Base-by-base conservation (phyloP, 2,797 vertebrate genomes). In the Tangara arthus region DNA sequence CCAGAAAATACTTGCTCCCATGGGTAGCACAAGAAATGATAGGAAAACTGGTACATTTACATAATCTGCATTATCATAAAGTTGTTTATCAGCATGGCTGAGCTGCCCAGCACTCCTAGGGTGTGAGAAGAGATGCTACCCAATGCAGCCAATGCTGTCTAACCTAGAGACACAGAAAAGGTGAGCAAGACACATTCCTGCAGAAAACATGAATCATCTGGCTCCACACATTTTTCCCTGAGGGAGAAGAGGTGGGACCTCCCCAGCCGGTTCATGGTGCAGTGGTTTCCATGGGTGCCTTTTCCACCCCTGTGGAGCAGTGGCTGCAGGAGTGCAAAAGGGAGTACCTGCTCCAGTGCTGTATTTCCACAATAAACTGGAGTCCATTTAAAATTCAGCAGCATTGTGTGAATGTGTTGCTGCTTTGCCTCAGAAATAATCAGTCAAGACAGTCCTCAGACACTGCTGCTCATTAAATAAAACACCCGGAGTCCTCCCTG, bases 221-320 rank as follows among this genome's bases (percentile, higher is more conserved):
- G 15, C 24, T 71, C 27, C 2, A 0, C 18, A 6, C 3, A 1
- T 28, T 59, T 73, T 68, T 35, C 17, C 53, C 73, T 26, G n/a
- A 53, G 34, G 57, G 5, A 35, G 15, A 37, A 61, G 28, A 34
- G 34, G 39, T 6, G 23, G 28, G 28, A 59, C 2, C 23, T 46
- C 63, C 23, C 13, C 53, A 47, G 1, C 7, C 2, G 15, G n/a
- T 3, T 37, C 19, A 0, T 1, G 1, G 11, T 13, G 46, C n/a
- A 1, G 1, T 15, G 21, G 14, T 42, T 69, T 59, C 60, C 11
- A 1, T 1, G 2, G 8, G 28, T 7, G 53, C 35, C 37, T 9
- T 7, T 35, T 34, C 16, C 34, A 18, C 12, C 32, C 50, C 4
- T 8, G 12, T 5, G 37, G 26, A 50, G 72, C 56, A 32, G 2